Base-by-base conservation (phyloP, 2,888 invertebrate genomes). In the Lamellibrachia columna region DNA sequence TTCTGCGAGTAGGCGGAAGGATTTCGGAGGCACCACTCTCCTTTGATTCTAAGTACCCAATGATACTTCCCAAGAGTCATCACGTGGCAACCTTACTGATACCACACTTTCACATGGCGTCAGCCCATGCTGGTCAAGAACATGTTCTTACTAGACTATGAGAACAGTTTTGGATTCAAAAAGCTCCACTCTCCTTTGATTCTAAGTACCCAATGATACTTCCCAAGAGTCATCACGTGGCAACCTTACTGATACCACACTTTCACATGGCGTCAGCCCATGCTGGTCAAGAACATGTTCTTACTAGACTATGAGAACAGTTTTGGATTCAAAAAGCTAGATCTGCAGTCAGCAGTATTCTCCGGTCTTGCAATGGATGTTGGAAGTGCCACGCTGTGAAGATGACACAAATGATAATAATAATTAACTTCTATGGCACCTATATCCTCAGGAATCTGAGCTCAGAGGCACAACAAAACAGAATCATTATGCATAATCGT, bases 221-320 rank as follows among this genome's bases (percentile, higher is more conserved):
- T 15, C 91, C 28, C 11, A 91, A 91, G 91, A 91, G 15, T 28
- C 52, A 91, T 53, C 91, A 53, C 53, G 91, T 91, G 52, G 40
- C 28, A 7, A 53, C 52, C 11, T 15, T 91, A 22, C 28, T n/a
- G 40, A 53, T 40, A 52, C 3, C 22, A 2, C 91, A 91, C 91
- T 91, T 91, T 22, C 91, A 91, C 22, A 1, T 53, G 7, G 91
- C 52, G 15, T 15, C 91, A 15, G 40, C 40, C 40, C 91, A 28
- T n/a, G 91, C 91, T 52, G 91, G 91, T 15, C 91, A 28, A 91
- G 91, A 91, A 53, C 91, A 91, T 28, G 91, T 40, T 11, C 53
- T 40, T 53, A 28, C 40, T 11, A 3, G 91, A 91, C 40, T 40
- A 28, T 28, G 22, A 53, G 40, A 91, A 53, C 91, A 53, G 22